Evolutionary conservation across 2,113 vertebrate species (phyloP).

Genomic region (Phrynosoma blainvillii): DNA sequence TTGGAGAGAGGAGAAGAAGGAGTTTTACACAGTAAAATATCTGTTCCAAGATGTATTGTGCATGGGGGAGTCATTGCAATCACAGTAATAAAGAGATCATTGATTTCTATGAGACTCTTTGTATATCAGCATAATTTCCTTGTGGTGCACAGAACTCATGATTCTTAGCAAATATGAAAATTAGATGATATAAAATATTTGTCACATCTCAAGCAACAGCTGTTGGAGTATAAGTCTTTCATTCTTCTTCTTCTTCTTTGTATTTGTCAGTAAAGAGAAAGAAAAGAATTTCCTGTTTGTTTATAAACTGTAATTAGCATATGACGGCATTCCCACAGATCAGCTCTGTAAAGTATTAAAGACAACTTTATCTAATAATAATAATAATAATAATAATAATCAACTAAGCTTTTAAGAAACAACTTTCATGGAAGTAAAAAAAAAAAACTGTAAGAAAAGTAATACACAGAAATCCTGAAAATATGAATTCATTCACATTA

Average conservation of each 20-base stretch:
- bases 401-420: background rate
- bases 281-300: background rate
- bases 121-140: background rate
- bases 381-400: background rate
- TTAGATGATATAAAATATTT: constrained; percentile 3
- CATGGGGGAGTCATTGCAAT: constrained; percentile 21
- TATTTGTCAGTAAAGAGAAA: background rate
- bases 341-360: background rate
- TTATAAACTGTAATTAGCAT: background rate
- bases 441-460: background rate
- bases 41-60: background rate
- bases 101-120: constrained; percentile 11
- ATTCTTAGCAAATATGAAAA: constrained; percentile 21
- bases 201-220: background rate
- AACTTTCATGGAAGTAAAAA: background rate
- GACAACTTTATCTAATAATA: background rate
- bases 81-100: constrained; percentile 27
- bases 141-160: background rate
- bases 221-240: background rate
- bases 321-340: background rate
- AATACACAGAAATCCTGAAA: background rate
- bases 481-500: background rate
- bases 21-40: background rate
- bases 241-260: background rate
- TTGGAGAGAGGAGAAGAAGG: background rate